Conservation (phyloP, 2,797 vertebrate genomes). For the Lepus townsendii region DNA sequence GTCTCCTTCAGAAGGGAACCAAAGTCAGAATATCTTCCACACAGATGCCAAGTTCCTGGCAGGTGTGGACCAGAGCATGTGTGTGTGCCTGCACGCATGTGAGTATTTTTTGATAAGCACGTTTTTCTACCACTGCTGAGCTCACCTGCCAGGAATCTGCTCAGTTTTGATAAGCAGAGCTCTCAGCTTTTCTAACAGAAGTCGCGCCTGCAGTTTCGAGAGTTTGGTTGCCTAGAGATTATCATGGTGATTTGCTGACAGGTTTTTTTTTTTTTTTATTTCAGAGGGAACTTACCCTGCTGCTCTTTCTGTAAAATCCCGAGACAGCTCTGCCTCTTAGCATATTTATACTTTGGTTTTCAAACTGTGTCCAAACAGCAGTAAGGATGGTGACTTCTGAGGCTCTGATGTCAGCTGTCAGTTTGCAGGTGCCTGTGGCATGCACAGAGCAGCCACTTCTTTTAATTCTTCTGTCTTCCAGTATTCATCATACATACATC, state of each 20-base stretch:
- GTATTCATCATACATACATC: background rate
- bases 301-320: conserved; percentile 28
- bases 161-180: conserved; percentile 50
- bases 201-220: background rate
- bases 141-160: background rate
- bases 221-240: conserved; percentile 66
- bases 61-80: background rate
- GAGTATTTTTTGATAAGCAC: background rate
- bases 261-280: conserved; percentile 10
- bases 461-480: background rate
- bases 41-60: background rate
- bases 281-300: background rate
- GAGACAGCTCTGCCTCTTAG: background rate
- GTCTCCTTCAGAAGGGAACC: background rate
- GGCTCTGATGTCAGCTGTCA: background rate
- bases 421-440: background rate
- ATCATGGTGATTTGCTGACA: conserved; percentile 45
- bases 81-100: background rate
- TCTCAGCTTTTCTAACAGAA: conserved; percentile 4
- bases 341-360: background rate
- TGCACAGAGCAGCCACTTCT: background rate
- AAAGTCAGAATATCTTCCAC: background rate
- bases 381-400: background rate
- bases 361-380: background rate
- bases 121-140: background rate